Base-by-base conservation (phyloP, 2,113 vertebrate genomes). In the Elachura formosa region DNA sequence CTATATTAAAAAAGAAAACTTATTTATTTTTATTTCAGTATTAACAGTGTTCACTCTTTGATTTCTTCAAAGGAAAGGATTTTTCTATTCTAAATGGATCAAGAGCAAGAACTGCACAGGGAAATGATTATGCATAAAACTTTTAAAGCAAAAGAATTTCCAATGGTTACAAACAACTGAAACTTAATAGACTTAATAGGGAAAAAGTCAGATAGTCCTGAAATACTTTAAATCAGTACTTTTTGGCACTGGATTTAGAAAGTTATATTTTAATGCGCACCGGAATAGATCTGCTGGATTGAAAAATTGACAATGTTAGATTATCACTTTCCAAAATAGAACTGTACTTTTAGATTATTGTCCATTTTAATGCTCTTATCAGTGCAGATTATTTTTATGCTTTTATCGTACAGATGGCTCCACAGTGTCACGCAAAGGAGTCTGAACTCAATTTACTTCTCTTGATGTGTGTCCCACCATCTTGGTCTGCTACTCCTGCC, bases 301-400 rank as follows among this genome's bases (percentile, higher is more conserved):
- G 84, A 87, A 93, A 96, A 96, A 51, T 2, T n/a, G 81, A 84
- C 51, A 31, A 69, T 91, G 96, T 91, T 48, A 77, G 84, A 94
- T 74, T 51, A 58, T 54, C 21, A 34, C 58, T 66, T 87, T 85
- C 55, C 10, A 5, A 85, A 95, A 73, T n/a, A 87, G 71, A 85
- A 66, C 46, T 29, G 33, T 23, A 46, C 49, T 89, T 87, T 84
- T n/a, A 63, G 66, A 89, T 87, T 89, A 72, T 28, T 87, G 81
- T 36, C 56, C 82, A 75, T 88, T 88, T 46, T 89, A 93, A 87
- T 88, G 84, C 64, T 94, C 75, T 94, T 85, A 94, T 68, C 78
- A 41, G 25, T 12, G 23, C 52, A 61, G 64, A 93, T 84, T 86
- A 89, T 86, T 86, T 84, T 59, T 80, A 77, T 73, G 58, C 45